Conservation (phyloP, 2,888 invertebrate genomes). For the Acanthosepion lycidas region DNA sequence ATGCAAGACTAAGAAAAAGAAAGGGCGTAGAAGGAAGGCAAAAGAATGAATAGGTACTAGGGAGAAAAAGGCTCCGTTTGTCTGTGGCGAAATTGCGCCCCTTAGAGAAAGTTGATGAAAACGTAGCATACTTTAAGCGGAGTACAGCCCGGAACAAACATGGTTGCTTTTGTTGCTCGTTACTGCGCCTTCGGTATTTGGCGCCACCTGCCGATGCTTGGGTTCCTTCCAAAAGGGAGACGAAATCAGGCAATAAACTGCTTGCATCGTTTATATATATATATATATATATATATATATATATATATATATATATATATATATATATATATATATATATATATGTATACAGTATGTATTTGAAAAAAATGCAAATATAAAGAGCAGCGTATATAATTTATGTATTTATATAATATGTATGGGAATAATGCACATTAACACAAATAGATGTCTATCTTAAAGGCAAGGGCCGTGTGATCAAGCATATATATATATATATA, state of each 20-base stretch:
- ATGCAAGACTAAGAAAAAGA: not conserved
- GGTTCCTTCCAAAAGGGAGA: not conserved
- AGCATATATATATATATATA: too few relatives aligned
- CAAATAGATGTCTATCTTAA: too few relatives aligned
- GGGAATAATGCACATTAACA: too few relatives aligned
- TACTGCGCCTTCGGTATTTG: not conserved
- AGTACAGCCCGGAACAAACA: not conserved
- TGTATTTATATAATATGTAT: too few relatives aligned
- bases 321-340: constrained; percentile 33
- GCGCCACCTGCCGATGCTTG: not conserved
- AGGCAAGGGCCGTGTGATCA: too few relatives aligned
- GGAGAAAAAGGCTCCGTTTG: not conserved
- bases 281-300: not conserved
- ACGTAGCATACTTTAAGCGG: not conserved
- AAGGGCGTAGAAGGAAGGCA: not conserved
- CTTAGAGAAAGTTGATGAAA: not conserved
- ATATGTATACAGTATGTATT: not conserved
- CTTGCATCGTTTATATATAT: not conserved
- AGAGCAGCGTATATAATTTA: too few relatives aligned
- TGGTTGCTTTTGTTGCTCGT: not conserved
- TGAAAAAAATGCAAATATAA: too few relatives aligned
- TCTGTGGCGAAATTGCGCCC: not conserved
- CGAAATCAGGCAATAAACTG: not conserved
- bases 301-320: not conserved
- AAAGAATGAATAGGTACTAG: not conserved